Evolutionary conservation across 1,140 invertebrate genomes (phyloP), one percentile per base, ranked within the genome.

Genomic region (Rhagoletis zephyria): DNA sequence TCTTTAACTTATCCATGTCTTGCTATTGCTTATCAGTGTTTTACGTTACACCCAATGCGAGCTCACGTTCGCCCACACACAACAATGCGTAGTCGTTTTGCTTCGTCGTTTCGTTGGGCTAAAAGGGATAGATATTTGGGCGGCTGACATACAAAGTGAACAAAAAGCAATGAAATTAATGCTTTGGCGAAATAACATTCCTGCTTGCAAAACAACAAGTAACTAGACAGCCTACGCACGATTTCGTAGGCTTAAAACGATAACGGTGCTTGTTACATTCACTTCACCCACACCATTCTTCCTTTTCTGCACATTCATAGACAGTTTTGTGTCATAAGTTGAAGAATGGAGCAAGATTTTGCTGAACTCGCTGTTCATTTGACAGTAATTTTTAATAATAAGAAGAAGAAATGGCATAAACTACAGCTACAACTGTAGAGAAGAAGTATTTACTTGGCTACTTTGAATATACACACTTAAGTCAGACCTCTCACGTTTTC

Each of bases 21-120:
- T n/a, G 45, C n/a, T 81, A 6, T 81, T 81, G 0, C 19, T 81
- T 81, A 81, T 81, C n/a, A 77, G 16, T 40, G 12, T 56, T 77
- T 77, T 77, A 77, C n/a, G 74, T 77, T 48, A 77, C 45, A 51
- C 45, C 56, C 74, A 12, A 77, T 14, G 42, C 19, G 14, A 4
- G 1, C 10, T 70, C 45, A 56, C 19, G n/a, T 77, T 19, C 74
- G 67, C 74, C 45, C 40, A 77, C 74, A 48, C 74, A 77, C 48
- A 16, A 56, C n/a, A 19, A 14, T 70, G 4, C 5, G 4, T 2
- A 67, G 30, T 30, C 19, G 74, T 30, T n/a, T 30, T 30, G 30
- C 1, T 30, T n/a, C n/a, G n/a, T n/a, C 0, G n/a, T 19, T 56
- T 19, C 74, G 74, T 5, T 56, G 4, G 19, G 48, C 9, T 7